These are phyloP conservation scores for Drosophila merina DNA, from an alignment of 2,888 invertebrate genomes.

Conservation along the genomic window DNA sequence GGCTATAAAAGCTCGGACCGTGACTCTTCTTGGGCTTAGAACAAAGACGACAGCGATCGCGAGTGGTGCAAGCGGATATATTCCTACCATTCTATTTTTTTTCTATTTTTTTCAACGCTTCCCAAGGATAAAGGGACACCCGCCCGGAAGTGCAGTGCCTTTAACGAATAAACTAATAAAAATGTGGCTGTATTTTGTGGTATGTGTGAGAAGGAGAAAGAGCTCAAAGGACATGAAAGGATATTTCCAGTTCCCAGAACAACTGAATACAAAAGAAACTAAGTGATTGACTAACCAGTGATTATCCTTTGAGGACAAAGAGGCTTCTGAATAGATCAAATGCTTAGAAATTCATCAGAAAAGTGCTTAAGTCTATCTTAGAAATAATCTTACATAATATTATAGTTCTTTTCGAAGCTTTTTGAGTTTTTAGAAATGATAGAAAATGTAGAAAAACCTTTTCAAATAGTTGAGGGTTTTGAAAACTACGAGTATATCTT, in stretches of 20 bases:
- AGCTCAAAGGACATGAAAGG: neutral
- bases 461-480: too few relatives aligned
- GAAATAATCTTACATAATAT: neutral
- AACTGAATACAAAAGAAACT: neutral
- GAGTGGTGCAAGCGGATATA: conserved; percentile 13
- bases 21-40: conserved; percentile 65
- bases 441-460: too few relatives aligned
- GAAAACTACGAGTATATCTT: too few relatives aligned
- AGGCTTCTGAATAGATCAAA: too few relatives aligned
- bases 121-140: conserved; percentile 19
- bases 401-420: neutral
- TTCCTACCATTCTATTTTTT: conserved; percentile 12
- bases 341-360: neutral
- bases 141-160: conserved; percentile 10
- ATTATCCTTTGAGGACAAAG: neutral
- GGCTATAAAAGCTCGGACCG: conserved; percentile 68
- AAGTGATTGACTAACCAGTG: neutral
- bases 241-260: neutral
- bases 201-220: conserved; percentile 52
- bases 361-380: neutral
- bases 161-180: neutral
- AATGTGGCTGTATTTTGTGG: conserved; percentile 63
- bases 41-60: conserved; percentile 64
- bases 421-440: too few relatives aligned
- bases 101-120: conserved; percentile 25